Conservation (phyloP, 2,888 invertebrate species). For the Marronus borbonicus region DNA sequence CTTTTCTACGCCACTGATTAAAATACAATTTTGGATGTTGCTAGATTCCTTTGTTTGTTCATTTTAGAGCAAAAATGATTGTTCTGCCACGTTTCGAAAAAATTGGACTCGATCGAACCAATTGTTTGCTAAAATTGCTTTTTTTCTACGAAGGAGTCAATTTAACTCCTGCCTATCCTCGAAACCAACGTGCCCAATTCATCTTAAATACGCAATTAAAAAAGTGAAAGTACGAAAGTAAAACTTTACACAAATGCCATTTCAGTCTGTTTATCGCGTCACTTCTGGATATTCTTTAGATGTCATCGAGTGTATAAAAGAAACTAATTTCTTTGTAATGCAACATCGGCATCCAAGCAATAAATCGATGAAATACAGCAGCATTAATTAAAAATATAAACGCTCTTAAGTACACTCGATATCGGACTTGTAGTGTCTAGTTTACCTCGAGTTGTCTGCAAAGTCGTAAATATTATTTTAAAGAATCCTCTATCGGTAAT, state of each 20-base stretch:
- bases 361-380: neutral
- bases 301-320: conserved; percentile 8
- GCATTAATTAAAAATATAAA: conserved; percentile 5
- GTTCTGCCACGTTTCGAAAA: too few species aligned
- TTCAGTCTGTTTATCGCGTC: neutral
- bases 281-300: neutral
- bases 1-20: too few species aligned
- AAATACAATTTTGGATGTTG: too few species aligned
- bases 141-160: too few species aligned
- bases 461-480: neutral
- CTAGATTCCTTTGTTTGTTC: too few species aligned
- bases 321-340: conserved; percentile 6
- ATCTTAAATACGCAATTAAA: neutral
- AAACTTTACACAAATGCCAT: conserved; percentile 3
- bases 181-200: too few species aligned
- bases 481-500: conserved; percentile 7
- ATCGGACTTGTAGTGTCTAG: conserved; percentile 6
- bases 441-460: neutral
- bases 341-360: neutral
- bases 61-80: too few species aligned
- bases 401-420: neutral
- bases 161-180: too few species aligned
- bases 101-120: too few species aligned
- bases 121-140: too few species aligned
- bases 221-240: conserved; percentile 4